Evolutionary conservation across 2,113 vertebrate species (phyloP), one percentile per base, ranked within the genome.

Genomic region (Numida meleagris): DNA sequence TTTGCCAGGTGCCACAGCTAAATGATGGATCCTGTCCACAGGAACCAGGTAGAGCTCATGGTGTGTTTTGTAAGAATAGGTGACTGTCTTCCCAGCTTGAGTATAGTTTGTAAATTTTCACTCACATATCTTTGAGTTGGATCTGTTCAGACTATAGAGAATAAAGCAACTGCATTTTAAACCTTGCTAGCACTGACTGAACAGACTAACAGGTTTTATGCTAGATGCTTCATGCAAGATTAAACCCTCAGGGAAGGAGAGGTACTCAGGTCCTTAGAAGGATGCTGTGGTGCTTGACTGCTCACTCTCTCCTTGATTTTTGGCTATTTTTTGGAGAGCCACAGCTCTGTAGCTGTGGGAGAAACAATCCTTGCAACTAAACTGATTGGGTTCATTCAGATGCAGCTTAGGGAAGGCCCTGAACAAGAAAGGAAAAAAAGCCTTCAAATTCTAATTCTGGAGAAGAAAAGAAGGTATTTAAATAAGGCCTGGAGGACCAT

Each of bases 381-480:
- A 73, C 81, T 76, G 62, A 66, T 42, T 82, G 65, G 57, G 58
- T 96, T 95, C 12, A 10, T 85, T 89, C 73, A 58, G 62, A 84
- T 89, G 78, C 53, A 65, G 57, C 67, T 86, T 46, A 67, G 65
- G 46, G 72, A 89, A 77, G 72, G 84, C 79, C 68, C 10, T 82
- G 46, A 89, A 82, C 79, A 89, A 91, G 46, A 71, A 4, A 48
- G 12, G 14, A 70, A 85, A 62, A 31, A 90, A 88, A 21, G 4
- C 10, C 46, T 86, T 88, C 45, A 8, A 63, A 74, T 83, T 86
- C 74, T 78, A 72, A 83, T 88, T 88, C 86, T 92, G 86, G 80
- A 89, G 93, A 86, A 83, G 6, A 82, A 72, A 68, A 81, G 86
- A 95, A 92, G 34, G 51, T 86, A 86, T 95, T 96, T 92, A 83